These are phyloP conservation scores for Mesitornis unicolor DNA, from an alignment of 2,113 vertebrate species.

Conservation along the genomic window DNA sequence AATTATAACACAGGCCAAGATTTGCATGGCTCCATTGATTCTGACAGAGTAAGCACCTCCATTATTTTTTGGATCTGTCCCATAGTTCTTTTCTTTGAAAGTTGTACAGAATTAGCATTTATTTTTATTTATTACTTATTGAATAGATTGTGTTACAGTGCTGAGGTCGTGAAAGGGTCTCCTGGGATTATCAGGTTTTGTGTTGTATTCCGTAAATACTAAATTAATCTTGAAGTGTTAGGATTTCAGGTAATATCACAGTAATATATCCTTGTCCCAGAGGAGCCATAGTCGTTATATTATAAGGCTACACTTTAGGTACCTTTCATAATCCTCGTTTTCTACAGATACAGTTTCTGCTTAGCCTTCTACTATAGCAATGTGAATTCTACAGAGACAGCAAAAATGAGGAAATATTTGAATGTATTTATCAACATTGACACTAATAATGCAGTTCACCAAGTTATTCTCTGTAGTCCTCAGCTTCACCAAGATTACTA, in stretches of 20 bases:
- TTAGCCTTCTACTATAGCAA: neutral
- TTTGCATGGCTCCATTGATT: neutral
- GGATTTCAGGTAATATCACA: neutral
- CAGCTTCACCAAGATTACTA: neutral
- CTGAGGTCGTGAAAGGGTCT: neutral
- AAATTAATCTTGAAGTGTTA: neutral
- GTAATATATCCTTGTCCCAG: neutral
- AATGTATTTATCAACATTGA: neutral
- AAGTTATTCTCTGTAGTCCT: neutral
- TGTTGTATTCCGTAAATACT: neutral
- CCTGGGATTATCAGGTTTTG: neutral
- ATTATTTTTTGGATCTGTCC: neutral
- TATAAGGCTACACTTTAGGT: neutral
- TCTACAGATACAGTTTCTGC: neutral
- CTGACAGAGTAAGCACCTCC: neutral
- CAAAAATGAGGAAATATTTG: neutral
- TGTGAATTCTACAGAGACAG: neutral
- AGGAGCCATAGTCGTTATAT: neutral
- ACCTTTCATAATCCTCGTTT: neutral
- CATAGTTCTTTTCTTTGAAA: neutral
- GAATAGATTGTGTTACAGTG: neutral
- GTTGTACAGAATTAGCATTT: neutral
- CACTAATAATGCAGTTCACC: neutral
- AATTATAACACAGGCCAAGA: neutral
- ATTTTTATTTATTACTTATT: neutral